Evolutionary conservation across 2,888 invertebrate genomes (phyloP).

Genomic region (Sinodicranocentrus sp.): DNA sequence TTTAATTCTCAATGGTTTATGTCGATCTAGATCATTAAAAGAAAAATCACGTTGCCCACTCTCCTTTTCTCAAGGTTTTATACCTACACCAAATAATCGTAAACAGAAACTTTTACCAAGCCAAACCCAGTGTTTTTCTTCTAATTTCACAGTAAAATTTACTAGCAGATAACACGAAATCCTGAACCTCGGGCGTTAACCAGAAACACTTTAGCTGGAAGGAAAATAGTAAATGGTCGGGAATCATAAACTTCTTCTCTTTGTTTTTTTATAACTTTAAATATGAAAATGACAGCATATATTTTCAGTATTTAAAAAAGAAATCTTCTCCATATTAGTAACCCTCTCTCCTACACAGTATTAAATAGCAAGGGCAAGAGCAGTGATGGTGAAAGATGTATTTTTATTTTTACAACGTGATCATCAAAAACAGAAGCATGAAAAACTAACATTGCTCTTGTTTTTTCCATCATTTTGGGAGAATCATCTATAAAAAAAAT

Average conservation of each 20-base stretch:
- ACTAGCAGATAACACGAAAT: constrained; percentile 41
- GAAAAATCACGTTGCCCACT: not conserved
- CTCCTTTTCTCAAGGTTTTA: too few relatives aligned
- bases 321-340: not conserved
- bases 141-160: constrained; percentile 8
- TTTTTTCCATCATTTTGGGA: constrained; percentile 1
- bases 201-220: too few relatives aligned
- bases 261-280: too few relatives aligned
- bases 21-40: constrained; percentile 48
- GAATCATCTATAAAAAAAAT: constrained; percentile 25
- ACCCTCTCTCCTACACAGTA: not conserved
- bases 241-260: not conserved
- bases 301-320: too few relatives aligned
- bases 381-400: constrained; percentile 1
- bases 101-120: too few relatives aligned
- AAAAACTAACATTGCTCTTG: constrained; percentile 17
- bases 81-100: too few relatives aligned
- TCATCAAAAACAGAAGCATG: constrained; percentile 39
- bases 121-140: too few relatives aligned
- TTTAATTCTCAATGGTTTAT: constrained; percentile 61
- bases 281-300: too few relatives aligned
- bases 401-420: not conserved
- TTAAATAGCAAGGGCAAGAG: constrained; percentile 8
- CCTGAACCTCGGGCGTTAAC: not conserved
- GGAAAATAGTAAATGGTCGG: not conserved